Conservation (phyloP, 2,888 invertebrate genomes). For the Monoplex corrugatus region DNA sequence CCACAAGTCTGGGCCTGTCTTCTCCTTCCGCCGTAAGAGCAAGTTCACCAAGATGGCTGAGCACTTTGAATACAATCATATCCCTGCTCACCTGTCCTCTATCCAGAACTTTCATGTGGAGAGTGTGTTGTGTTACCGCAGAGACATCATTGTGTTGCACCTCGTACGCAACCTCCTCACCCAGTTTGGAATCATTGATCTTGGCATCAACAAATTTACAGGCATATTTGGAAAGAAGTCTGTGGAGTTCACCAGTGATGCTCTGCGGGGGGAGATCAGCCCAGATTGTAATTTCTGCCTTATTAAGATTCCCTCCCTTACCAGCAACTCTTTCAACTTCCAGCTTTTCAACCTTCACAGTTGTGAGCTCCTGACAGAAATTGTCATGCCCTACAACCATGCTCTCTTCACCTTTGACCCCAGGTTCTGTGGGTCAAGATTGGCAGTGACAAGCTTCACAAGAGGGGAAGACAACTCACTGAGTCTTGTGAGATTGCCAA, state of each 20-base stretch:
- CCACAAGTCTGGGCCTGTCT: constrained; percentile 78
- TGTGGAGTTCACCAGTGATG: constrained; percentile 78
- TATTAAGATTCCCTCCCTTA: constrained; percentile 75
- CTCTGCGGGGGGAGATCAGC: constrained; percentile 77
- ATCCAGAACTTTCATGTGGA: constrained; percentile 81
- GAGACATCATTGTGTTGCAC: constrained; percentile 78
- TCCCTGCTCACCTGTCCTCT: constrained; percentile 81
- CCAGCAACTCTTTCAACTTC: constrained; percentile 70
- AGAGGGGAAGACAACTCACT: constrained; percentile 76
- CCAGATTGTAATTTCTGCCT: constrained; percentile 79
- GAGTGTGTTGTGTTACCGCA: constrained; percentile 79
- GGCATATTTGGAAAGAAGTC: constrained; percentile 80
- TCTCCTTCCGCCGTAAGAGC: constrained; percentile 78
- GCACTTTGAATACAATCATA: constrained; percentile 82
- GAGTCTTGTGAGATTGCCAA: constrained; percentile 72
- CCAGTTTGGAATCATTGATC: constrained; percentile 78
- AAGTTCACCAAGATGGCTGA: constrained; percentile 82
- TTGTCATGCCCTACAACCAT: constrained; percentile 70
- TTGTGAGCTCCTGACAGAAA: constrained; percentile 72
- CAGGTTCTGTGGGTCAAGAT: constrained; percentile 74
- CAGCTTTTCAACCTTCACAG: constrained; percentile 77
- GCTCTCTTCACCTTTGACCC: constrained; percentile 80
- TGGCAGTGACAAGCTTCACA: constrained; percentile 79
- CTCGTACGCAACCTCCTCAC: constrained; percentile 79
- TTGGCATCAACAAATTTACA: constrained; percentile 79